phyloP scores from a whole-genome alignment of 2,797 vertebrate species.

The Petrocephalus schoutedeni region DNA sequence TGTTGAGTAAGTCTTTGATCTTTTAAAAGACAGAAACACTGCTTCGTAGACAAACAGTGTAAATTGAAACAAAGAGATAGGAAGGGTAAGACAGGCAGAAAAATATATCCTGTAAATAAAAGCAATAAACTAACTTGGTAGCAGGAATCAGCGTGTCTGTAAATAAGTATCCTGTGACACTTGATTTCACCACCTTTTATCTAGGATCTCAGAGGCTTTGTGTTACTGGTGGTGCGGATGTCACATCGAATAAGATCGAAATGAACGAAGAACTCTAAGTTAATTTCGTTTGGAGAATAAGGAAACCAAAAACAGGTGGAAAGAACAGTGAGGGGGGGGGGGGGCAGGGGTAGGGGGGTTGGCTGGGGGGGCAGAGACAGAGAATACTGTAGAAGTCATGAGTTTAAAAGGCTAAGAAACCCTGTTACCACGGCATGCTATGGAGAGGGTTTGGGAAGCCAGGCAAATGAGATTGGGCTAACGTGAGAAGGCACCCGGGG shows the following conservation, averaged over 20 bases:
- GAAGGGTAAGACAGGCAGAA: conserved; percentile 46
- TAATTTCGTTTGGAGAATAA: conserved; percentile 52
- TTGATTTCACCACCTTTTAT: conserved; percentile 50
- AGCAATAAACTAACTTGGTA: conserved; percentile 62
- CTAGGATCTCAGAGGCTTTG: conserved; percentile 56
- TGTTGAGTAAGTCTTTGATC: neutral
- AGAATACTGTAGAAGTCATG: conserved; percentile 74
- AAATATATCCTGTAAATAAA: conserved; percentile 64
- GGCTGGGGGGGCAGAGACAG: conserved; percentile 52
- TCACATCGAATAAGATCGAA: conserved; percentile 55
- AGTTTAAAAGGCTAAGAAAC: conserved; percentile 74
- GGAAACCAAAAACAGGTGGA: conserved; percentile 68
- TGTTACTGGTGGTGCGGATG: conserved; percentile 61
- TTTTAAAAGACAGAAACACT: conserved; percentile 48
- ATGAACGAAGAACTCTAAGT: conserved; percentile 49
- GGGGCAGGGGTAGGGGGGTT: no score
- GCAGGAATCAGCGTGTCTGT: conserved; percentile 61
- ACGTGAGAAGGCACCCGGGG: conserved; percentile 74
- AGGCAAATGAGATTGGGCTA: conserved; percentile 81
- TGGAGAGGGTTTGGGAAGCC: conserved; percentile 86
- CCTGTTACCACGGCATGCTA: conserved; percentile 94
- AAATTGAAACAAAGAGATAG: conserved; percentile 53
- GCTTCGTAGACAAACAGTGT: conserved; percentile 58
- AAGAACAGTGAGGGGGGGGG: conserved; percentile 74
- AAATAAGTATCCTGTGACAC: conserved; percentile 51